Base-by-base conservation (phyloP, 92 coral and sea anemone species). In the Porites divaricata region DNA sequence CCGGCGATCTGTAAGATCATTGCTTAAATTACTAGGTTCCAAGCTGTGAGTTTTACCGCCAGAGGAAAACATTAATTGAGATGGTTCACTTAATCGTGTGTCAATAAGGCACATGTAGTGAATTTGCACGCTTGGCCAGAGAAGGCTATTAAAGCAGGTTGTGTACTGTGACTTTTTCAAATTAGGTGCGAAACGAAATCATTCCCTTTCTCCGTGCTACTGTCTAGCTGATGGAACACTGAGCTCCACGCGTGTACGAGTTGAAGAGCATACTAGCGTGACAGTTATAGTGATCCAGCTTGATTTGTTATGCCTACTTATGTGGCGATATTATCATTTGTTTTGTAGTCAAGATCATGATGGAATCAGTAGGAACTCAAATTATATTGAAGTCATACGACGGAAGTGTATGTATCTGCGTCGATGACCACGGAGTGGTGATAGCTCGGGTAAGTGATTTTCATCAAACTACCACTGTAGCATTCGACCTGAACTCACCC, bases 361-460 rank as follows among this genome's bases (percentile, higher is more conserved):
- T 94, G 58, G 95, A 92, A 73, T 89, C 98, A 22, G 86, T 84
- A 5, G 98, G 93, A 11, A 87, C 93, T 77, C 90, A 92, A 59
- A 77, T 94, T 35, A 84, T 87, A 28, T 80, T 94, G 76, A 87
- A 80, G 65, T 92, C 98, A 6, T 64, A 76, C 48, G 67, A 54
- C 75, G 95, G 92, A 35, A 81, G 79, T 35, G 81, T 77, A 22
- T 90, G 80, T 70, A 45, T 94, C 52, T 94, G 98, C 57, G 51
- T 94, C 3, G 77, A 81, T 70, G 62, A 80, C 13, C 87, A 70
- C 63, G 95, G 95, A 25, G 19, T 80, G 49, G 83, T 93, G 21
- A 74, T 81, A 2, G 85, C 87, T 17, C 76, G 69, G 90, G 95
- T 92, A 73, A 74, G 92, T 52, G n/a, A 19, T 77, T 70, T 16